These are phyloP conservation scores for Ispidina picta DNA, from an alignment of 2,797 vertebrate species.

Conservation along the genomic window DNA sequence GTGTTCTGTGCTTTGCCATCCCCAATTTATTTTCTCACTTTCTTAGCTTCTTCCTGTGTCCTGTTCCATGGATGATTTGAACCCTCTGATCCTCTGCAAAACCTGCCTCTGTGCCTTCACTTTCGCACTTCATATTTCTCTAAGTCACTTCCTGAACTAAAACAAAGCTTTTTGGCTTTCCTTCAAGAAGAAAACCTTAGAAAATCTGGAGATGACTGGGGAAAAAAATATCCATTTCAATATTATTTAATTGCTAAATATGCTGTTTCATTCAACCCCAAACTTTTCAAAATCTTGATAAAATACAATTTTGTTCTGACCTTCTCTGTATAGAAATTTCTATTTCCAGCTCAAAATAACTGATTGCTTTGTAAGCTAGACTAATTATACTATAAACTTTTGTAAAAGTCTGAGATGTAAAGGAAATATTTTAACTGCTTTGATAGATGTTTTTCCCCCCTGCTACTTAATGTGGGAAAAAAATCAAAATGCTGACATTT, in stretches of 20 bases:
- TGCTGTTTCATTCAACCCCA: background rate
- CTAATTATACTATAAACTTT: conserved; percentile 33
- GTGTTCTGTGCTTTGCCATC: background rate
- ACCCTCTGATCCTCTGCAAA: background rate
- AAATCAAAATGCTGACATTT: conserved; percentile 67
- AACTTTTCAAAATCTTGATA: background rate
- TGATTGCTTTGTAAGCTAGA: conserved; percentile 6
- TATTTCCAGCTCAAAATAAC: conserved; percentile 10
- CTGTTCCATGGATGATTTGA: background rate
- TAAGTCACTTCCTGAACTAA: background rate
- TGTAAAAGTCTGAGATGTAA: conserved; percentile 9
- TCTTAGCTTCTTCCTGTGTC: background rate
- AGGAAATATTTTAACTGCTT: conserved; percentile 53
- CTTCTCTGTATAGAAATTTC: background rate
- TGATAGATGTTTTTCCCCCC: background rate
- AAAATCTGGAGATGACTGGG: background rate
- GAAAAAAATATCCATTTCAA: background rate
- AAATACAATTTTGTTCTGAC: background rate
- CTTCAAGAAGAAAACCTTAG: background rate
- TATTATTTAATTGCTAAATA: background rate
- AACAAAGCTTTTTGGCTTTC: background rate
- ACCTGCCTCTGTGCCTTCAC: background rate
- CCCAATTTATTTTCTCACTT: background rate
- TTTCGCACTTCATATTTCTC: background rate
- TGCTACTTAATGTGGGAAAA: conserved; percentile 35